Percentiles rank a stretch among this genome's conserved stretches.
Evolutionary conservation across 2,113 vertebrate genomes (phyloP).

Genomic region (Choloepus hoffmanni): DNA sequence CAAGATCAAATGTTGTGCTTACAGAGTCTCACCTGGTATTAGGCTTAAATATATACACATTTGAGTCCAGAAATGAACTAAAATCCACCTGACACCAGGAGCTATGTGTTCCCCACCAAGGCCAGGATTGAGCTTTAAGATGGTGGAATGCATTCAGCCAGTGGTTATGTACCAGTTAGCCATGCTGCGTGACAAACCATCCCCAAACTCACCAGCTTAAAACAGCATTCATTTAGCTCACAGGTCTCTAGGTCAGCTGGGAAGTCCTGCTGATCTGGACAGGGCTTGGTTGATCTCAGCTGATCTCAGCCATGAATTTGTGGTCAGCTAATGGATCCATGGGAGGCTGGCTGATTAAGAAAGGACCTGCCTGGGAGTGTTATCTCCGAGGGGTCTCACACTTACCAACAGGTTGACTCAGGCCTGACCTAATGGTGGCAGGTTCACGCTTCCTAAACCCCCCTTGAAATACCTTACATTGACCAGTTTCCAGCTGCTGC

Average conservation of each 20-base stretch:
- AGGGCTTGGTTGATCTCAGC: neutral
- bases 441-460: neutral
- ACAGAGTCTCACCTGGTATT: no score
- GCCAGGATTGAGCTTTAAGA: neutral
- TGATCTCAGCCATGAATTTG: neutral
- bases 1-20: neutral
- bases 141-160: no score
- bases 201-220: neutral
- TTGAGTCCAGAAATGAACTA: neutral
- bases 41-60: neutral
- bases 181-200: neutral
- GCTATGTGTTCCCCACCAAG: accelerated
- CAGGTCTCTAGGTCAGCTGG: neutral
- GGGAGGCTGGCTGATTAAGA: no score
- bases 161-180: neutral
- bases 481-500: neutral
- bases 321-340: neutral
- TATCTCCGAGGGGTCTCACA: accelerated
- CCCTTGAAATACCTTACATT: accelerated
- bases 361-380: accelerated
- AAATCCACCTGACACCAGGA: neutral
- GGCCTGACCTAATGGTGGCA: neutral
- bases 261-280: neutral
- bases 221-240: neutral
- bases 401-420: no score